These are phyloP conservation scores for Calliphora vomitoria DNA, from an alignment of 2,888 invertebrate species.

Conservation along the genomic window DNA sequence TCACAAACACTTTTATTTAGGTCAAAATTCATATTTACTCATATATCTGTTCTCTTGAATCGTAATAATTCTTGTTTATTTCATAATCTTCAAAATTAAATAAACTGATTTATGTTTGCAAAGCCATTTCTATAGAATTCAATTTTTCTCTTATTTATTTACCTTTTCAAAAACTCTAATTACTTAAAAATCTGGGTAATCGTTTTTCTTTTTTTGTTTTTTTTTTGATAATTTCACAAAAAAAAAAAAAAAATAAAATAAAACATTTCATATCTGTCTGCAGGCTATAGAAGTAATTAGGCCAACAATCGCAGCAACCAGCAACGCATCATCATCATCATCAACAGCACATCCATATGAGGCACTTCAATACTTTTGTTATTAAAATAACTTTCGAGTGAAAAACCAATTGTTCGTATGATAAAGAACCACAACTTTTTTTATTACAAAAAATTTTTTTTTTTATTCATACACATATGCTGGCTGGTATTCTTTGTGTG, in stretches of 20 bases:
- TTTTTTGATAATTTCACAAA: background rate
- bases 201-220: background rate
- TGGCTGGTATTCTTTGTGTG: slow-evolving; percentile 17
- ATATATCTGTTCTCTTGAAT: background rate
- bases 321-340: slow-evolving; percentile 1
- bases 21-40: background rate
- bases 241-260: background rate
- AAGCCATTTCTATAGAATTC: background rate
- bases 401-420: slow-evolving; percentile 36
- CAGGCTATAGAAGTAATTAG: slow-evolving; percentile 40
- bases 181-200: slow-evolving; percentile 33
- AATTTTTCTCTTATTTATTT: background rate
- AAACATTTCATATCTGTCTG: slow-evolving; percentile 12
- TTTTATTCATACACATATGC: slow-evolving; percentile 24
- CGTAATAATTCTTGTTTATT: background rate
- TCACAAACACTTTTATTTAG: background rate
- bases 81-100: background rate
- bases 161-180: slow-evolving; percentile 15
- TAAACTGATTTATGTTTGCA: background rate
- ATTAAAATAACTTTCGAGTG: slow-evolving; percentile 48
- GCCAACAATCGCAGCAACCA: slow-evolving; percentile 45
- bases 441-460: slow-evolving; percentile 4
- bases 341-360: background rate
- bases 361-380: slow-evolving; percentile 54
- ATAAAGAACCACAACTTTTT: background rate